Evolutionary conservation across 2,113 vertebrate genomes (phyloP), one percentile per base, ranked within the genome.

Genomic region (Murina feae): DNA sequence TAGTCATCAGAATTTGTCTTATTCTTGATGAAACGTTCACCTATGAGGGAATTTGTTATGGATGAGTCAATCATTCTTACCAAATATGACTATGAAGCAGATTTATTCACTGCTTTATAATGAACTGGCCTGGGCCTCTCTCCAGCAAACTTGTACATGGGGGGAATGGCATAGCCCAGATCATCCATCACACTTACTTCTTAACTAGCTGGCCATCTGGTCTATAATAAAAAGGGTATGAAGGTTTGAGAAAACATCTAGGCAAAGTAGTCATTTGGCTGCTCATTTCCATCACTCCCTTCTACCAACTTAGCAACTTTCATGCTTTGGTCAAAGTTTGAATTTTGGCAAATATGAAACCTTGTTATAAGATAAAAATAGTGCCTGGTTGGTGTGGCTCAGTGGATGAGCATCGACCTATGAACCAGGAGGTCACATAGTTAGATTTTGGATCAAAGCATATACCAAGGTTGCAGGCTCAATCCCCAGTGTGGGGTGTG

Each of bases 1-100:
- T 80, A 47, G 12, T 71, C 30, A 55, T 60, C 47, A 86, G 80
- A 96, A 69, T 30, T 90, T 93, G 44, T 60, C 44, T 95, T 85
- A 75, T 86, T 89, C 89, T 66, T 72, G 55, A 76, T 12, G 25
- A 89, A 49, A 47, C 51, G 42, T 89, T 93, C 12, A 5, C 30
- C 74, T 9, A n/a, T 32, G 35, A 55, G 35, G 47, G 32, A 75
- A 44, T 86, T 58, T 11, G 42, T 10, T 49, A 18, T 25, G 2
- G 13, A 75, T 32, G 37, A 89, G 0, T 2, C 63, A 60, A 7
- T 82, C 66, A 37, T 68, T 86, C 75, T 91, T 49, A 58, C 32
- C 20, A 68, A 82, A 58, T 86, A 55, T 32, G 69, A 75, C 47
- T 58, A 18, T 4, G 68, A 89, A 74, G 30, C 35, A 74, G 1